These are phyloP conservation scores for Myotis vivesi DNA, from an alignment of 2,797 vertebrate genomes.

Conservation along the genomic window DNA sequence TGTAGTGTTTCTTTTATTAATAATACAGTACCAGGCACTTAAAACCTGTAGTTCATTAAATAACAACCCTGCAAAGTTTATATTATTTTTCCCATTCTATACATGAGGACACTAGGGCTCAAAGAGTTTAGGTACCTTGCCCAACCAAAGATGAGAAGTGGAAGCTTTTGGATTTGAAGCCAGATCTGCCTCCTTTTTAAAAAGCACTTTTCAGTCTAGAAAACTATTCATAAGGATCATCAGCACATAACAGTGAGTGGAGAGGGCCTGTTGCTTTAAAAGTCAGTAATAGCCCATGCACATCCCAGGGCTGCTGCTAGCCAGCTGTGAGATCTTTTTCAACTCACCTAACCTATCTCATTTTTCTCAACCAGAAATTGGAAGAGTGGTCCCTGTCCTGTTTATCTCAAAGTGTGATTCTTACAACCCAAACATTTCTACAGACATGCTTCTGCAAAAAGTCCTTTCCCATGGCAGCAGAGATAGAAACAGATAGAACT, in stretches of 20 bases:
- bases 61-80: not conserved
- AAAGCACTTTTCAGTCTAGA: not conserved
- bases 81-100: not conserved
- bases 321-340: not conserved
- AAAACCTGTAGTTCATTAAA: not conserved
- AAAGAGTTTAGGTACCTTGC: not conserved
- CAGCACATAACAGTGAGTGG: not conserved
- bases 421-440: not conserved
- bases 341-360: not conserved
- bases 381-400: not conserved
- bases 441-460: not conserved
- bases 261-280: not conserved
- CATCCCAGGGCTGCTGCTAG: not conserved
- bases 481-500: not conserved
- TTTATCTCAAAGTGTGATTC: not conserved
- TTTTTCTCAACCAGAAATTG: not conserved
- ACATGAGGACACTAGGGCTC: not conserved
- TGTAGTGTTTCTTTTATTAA: not conserved
- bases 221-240: not conserved
- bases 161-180: slow-evolving; percentile 12
- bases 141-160: not conserved
- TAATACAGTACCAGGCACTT: not conserved
- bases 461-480: not conserved
- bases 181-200: not conserved
- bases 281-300: not conserved